A percentile compares a stretch with the other conserved stretches of the same genome.
These are phyloP conservation scores for Coenobita brevimanus DNA, from an alignment of 1,140 invertebrate genomes.

Conservation along the genomic window DNA sequence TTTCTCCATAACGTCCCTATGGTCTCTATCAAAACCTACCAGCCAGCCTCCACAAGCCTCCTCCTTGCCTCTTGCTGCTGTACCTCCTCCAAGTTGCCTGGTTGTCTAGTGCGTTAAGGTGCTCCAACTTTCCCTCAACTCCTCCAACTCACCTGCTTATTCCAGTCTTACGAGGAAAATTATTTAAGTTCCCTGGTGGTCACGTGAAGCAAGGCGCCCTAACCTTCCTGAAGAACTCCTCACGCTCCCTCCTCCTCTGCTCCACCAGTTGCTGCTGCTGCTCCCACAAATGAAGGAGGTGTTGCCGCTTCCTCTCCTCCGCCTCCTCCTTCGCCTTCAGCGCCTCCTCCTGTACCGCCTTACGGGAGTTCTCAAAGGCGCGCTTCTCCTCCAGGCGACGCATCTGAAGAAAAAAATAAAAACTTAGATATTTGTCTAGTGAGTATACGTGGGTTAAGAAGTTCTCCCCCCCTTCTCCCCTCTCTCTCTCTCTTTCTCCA, in stretches of 20 bases:
- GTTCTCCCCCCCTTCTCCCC: not conserved
- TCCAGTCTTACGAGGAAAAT: not conserved
- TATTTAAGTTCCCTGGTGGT: not conserved
- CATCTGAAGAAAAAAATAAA: not conserved
- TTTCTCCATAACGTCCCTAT: slow-evolving; percentile 45
- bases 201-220: not conserved
- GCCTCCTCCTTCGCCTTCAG: slow-evolving; percentile 44
- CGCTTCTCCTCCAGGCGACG: slow-evolving; percentile 48
- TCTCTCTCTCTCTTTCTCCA: not conserved
- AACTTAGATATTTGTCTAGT: not conserved
- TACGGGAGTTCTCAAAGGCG: slow-evolving; percentile 17
- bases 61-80: slow-evolving; percentile 37
- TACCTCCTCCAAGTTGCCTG: slow-evolving; percentile 30
- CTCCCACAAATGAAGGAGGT: slow-evolving; percentile 56
- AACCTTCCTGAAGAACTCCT: slow-evolving; percentile 59
- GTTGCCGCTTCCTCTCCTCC: slow-evolving; percentile 48
- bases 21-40: slow-evolving; percentile 32
- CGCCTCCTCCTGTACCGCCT: slow-evolving; percentile 30
- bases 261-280: slow-evolving; percentile 59
- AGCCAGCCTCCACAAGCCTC: slow-evolving; percentile 38
- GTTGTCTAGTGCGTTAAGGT: too few species aligned
- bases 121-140: too few species aligned
- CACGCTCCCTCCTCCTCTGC: slow-evolving; percentile 43
- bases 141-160: not conserved
- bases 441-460: not conserved